These are phyloP conservation scores for Notarius quadriscutis DNA, from an alignment of 2,113 vertebrate genomes.

Conservation along the genomic window DNA sequence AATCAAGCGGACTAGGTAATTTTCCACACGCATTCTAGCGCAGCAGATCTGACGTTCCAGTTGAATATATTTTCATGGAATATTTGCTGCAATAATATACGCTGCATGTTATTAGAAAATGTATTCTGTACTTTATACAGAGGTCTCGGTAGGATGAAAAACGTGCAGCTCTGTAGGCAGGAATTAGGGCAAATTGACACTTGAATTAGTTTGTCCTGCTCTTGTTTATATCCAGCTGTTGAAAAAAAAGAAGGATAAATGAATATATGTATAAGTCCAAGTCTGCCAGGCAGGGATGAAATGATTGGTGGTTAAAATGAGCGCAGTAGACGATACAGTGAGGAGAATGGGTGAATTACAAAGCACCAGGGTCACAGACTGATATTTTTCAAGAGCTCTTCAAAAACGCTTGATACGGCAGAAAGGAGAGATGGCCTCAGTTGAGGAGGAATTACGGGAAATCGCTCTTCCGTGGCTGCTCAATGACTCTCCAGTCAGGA, in stretches of 20 bases:
- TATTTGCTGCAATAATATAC: conserved; percentile 81
- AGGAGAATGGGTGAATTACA: conserved; percentile 16
- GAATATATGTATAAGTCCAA: background rate
- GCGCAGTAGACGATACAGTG: background rate
- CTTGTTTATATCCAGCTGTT: no score
- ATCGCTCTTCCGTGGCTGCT: conserved; percentile 10
- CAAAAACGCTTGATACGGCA: conserved; percentile 18
- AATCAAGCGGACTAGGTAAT: conserved; percentile 84
- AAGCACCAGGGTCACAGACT: background rate
- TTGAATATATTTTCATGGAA: conserved; percentile 91
- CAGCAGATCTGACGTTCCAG: conserved; percentile 75
- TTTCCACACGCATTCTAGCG: conserved; percentile 76
- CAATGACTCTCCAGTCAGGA: background rate
- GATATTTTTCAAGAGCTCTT: conserved; percentile 1
- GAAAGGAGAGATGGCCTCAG: conserved; percentile 16
- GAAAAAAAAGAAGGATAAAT: no score
- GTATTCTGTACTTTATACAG: background rate
- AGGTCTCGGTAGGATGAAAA: conserved; percentile 17
- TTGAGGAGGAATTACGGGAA: conserved; percentile 5
- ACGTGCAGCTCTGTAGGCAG: conserved; percentile 37
- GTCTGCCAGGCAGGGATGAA: background rate
- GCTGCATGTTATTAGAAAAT: background rate
- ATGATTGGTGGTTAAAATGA: background rate
- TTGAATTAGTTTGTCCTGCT: conserved; percentile 59
- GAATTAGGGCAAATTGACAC: conserved; percentile 49